A percentile compares a stretch with the other conserved stretches of the same genome.
Conservation (phyloP, 2,113 vertebrate species). For the Pseudolaguvia tuberculata region DNA sequence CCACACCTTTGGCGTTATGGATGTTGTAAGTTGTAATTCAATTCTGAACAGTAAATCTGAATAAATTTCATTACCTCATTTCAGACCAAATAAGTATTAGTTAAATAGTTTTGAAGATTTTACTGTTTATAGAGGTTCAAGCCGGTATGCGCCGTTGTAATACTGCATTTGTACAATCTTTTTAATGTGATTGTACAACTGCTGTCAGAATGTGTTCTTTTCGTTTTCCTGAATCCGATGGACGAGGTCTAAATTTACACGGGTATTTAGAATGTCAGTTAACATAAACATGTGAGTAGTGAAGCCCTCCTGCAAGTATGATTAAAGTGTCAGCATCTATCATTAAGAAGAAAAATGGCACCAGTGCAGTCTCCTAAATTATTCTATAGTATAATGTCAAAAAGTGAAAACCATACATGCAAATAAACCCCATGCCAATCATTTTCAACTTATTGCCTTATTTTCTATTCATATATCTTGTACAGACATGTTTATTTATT, state of each 20-base stretch:
- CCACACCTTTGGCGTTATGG: background rate
- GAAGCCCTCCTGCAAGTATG: background rate
- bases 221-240: background rate
- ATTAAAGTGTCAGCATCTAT: slow-evolving; percentile 11
- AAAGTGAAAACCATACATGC: slow-evolving; percentile 27
- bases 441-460: slow-evolving; percentile 33
- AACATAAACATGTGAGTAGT: too few relatives aligned
- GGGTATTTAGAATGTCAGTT: slow-evolving; percentile 14
- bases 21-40: background rate
- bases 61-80: background rate
- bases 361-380: slow-evolving; percentile 13
- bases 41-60: background rate
- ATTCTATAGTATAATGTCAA: slow-evolving; percentile 19
- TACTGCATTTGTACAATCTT: background rate
- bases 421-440: slow-evolving; percentile 25
- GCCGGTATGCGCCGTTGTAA: background rate
- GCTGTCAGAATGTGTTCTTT: slow-evolving; percentile 14
- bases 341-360: background rate
- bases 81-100: background rate
- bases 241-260: slow-evolving; percentile 19
- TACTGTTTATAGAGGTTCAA: background rate
- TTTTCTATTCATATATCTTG: slow-evolving; percentile 53
- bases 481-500: slow-evolving; percentile 63
- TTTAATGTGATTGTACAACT: slow-evolving; percentile 7
- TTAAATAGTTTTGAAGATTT: background rate